A percentile compares a stretch with the other conserved stretches of the same genome.
phyloP scores from a whole-genome alignment of 1,140 invertebrate genomes.

The Drosophila neocordata region DNA sequence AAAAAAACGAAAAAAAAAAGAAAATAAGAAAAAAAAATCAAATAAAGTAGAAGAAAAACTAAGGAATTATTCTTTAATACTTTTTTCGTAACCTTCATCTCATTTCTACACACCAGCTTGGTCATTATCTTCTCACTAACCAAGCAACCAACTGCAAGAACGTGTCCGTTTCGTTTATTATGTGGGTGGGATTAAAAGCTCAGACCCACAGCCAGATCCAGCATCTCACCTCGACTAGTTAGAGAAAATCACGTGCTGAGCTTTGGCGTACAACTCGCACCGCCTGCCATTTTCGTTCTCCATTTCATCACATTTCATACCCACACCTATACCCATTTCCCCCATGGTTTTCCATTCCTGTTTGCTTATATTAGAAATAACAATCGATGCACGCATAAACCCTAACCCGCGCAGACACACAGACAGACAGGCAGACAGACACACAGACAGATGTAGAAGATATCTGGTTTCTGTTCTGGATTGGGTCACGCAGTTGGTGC shows the following conservation, averaged over 20 bases:
- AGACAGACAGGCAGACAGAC: neutral
- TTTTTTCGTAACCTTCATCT: neutral
- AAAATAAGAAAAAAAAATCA: neutral
- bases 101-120: neutral
- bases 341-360: neutral
- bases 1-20: conserved; percentile 11
- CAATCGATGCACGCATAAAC: conserved; percentile 6
- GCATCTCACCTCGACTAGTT: conserved; percentile 32
- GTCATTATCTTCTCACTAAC: conserved; percentile 11
- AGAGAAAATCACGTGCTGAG: conserved; percentile 36
- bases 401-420: neutral
- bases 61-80: conserved; percentile 12
- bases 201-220: conserved; percentile 7
- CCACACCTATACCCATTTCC: neutral
- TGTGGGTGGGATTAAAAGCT: conserved; percentile 60
- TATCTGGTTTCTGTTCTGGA: neutral
- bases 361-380: conserved; percentile 3
- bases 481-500: conserved; percentile 35
- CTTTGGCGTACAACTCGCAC: neutral
- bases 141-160: conserved; percentile 43
- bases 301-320: neutral
- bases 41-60: neutral
- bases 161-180: conserved; percentile 59
- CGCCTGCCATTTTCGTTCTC: neutral
- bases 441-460: conserved; percentile 36